phyloP scores from a whole-genome alignment of 2,797 vertebrate species.

The Pangasius larnaudii region DNA sequence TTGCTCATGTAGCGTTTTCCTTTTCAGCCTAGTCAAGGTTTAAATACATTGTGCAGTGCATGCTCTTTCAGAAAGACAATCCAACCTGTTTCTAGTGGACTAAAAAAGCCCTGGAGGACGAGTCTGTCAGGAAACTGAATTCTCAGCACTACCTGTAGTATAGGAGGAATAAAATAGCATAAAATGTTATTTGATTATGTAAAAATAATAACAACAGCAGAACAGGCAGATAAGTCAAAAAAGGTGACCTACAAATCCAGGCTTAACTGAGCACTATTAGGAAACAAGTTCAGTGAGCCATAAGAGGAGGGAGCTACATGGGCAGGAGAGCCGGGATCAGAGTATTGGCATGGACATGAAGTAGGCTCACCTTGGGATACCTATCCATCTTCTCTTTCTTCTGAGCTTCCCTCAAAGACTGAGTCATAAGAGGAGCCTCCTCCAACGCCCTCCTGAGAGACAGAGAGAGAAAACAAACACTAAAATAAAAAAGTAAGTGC shows the following conservation, averaged over 20 bases:
- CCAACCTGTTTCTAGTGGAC: constrained; percentile 89
- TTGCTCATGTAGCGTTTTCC: neutral
- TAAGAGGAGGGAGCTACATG: neutral
- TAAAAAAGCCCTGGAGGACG: constrained; percentile 93
- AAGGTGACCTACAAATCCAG: neutral
- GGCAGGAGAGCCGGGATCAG: neutral
- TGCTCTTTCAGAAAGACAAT: neutral
- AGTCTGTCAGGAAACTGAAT: constrained; percentile 92
- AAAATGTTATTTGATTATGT: neutral
- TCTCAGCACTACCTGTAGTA: constrained; percentile 87
- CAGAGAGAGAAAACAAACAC: neutral
- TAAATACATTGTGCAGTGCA: neutral
- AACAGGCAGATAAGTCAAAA: neutral
- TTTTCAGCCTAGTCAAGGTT: neutral
- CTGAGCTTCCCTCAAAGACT: constrained; percentile 82
- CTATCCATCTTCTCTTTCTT: constrained; percentile 86
- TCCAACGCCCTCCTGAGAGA: constrained; percentile 83
- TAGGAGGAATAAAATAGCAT: neutral
- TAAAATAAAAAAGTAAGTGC: neutral
- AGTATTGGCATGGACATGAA: neutral
- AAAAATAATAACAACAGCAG: neutral
- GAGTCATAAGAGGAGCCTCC: constrained; percentile 90
- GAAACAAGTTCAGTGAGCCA: neutral
- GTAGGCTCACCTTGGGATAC: constrained; percentile 86
- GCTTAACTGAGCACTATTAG: neutral